phyloP scores from a whole-genome alignment of 2,797 vertebrate genomes.

The Crocidura indochinensis region DNA sequence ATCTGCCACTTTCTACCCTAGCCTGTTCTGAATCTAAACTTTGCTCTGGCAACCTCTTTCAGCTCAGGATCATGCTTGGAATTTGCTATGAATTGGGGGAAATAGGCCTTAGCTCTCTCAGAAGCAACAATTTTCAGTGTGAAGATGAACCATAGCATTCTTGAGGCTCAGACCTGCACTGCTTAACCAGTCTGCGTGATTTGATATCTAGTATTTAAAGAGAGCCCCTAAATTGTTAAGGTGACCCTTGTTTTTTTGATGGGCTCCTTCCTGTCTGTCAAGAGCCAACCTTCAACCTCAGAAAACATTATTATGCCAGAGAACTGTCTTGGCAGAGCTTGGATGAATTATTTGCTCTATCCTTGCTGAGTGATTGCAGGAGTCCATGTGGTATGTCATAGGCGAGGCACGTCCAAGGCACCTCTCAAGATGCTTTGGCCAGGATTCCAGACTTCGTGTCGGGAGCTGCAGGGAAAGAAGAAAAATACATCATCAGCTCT shows the following conservation, averaged over 20 bases:
- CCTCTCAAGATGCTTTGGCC: constrained; percentile 69
- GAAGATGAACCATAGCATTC: background rate
- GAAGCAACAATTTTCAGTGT: constrained; percentile 5
- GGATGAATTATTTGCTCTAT: constrained; percentile 79
- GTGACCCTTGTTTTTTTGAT: constrained; percentile 52
- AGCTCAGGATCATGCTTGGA: background rate
- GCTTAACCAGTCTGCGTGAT: background rate
- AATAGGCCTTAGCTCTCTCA: background rate
- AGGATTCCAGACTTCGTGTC: constrained; percentile 62
- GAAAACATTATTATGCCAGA: constrained; percentile 74
- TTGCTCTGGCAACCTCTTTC: constrained; percentile 15
- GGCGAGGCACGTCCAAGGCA: constrained; percentile 18
- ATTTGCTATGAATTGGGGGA: background rate
- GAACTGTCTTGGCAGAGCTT: constrained; percentile 70
- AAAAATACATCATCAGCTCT: background rate
- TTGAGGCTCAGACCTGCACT: background rate
- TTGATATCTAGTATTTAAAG: background rate
- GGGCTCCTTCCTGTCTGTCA: constrained; percentile 73
- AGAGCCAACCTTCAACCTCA: constrained; percentile 73
- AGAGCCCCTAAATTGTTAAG: constrained; percentile 55
- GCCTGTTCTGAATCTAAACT: background rate
- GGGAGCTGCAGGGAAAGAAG: background rate
- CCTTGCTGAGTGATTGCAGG: constrained; percentile 69
- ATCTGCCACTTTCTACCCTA: background rate
- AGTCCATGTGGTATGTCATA: constrained; percentile 54